Evolutionary conservation across 2,888 invertebrate genomes (phyloP).

Genomic region (Drosophila hamatofila): DNA sequence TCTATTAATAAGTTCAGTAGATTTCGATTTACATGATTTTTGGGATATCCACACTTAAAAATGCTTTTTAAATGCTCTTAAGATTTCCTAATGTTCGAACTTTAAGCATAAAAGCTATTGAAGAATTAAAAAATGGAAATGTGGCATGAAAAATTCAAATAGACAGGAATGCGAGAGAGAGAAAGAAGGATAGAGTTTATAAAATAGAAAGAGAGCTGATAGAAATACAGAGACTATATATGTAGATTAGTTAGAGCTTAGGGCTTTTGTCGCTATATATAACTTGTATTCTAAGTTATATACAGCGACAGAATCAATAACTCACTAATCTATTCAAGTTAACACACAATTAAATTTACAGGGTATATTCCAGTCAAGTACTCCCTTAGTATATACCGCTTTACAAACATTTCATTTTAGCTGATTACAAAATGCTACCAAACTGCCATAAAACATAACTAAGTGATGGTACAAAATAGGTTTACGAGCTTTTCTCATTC

Average conservation of each 20-base stretch:
- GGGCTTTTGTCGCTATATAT: background rate
- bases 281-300: too few relatives aligned
- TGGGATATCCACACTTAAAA: background rate
- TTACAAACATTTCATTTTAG: constrained; percentile 15
- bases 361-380: background rate
- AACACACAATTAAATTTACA: background rate
- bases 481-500: constrained; percentile 29
- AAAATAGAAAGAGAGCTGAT: too few relatives aligned
- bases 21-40: background rate
- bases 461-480: constrained; percentile 16
- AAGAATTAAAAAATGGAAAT: background rate
- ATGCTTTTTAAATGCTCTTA: background rate
- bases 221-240: background rate
- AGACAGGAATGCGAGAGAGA: background rate
- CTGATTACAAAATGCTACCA: constrained; percentile 18
- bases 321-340: too few relatives aligned
- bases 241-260: too few relatives aligned
- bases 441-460: constrained; percentile 19
- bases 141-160: background rate
- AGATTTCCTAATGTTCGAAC: background rate
- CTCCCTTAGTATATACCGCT: background rate
- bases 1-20: too few relatives aligned
- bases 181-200: background rate
- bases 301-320: too few relatives aligned
- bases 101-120: background rate